Base-by-base conservation (phyloP, 2,888 invertebrate genomes). In the Tholera decimalis region DNA sequence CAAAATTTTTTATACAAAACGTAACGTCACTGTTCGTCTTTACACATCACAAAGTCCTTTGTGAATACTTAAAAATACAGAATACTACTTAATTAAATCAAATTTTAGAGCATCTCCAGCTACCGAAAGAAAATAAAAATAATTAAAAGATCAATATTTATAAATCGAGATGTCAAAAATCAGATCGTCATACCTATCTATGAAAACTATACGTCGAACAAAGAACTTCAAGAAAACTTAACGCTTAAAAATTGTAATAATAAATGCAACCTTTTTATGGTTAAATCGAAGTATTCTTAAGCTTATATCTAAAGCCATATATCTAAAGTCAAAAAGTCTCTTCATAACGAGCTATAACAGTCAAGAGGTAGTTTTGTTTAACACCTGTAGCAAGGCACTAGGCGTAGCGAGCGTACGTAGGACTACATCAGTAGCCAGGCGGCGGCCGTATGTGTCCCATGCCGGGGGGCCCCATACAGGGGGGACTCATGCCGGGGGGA, bases 361-460 rank as follows among this genome's bases (percentile, higher is more conserved):
- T 39, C 4, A 7, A 0, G 72, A 77, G 72, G 65, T 71, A 71
- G 20, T 39, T 11, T 28, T 37, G 13, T 39, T 37, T 20, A 15
- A 26, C 24, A n/a, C 3, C 11, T 3, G 13, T 15, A 33, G 22
- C 13, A 28, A 51, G 33, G 41, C 56, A 51, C 54, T 9, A 18
- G 7, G 26, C 9, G 1, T 5, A 39, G 9, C 24, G 30, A 4
- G 33, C 1, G 18, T 15, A 15, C n/a, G 15, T 5, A 11, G 2
- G 11, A 15, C 53, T 75, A 65, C 3, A 20, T 18, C 83, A 65
- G 35, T 83, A 83, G 9, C 85, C 85, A 30, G 85, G 83, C 28
- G 84, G 86, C 22, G 78, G 67, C 5, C 62, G 72, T n/a, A 71
- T 24, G 49, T 24, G 18, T 4, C 26, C 44, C 24, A n/a, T 33